A percentile compares a stretch with the other conserved stretches of the same genome.
Conservation (phyloP, 2,888 invertebrate genomes). For the Drosophila limbata region DNA sequence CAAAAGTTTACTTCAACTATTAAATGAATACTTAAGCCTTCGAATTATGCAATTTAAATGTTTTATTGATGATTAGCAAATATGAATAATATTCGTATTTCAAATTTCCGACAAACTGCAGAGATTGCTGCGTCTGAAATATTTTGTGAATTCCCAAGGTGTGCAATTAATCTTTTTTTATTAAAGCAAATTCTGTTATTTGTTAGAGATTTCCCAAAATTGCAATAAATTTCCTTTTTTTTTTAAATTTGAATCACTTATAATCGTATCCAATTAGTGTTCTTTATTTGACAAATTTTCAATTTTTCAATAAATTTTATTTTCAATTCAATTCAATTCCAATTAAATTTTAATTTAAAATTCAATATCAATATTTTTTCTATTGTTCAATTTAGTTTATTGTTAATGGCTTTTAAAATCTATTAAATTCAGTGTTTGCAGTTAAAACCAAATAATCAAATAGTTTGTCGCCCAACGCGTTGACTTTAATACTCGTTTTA, state of each 20-base stretch:
- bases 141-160: neutral
- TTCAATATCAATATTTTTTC: too few relatives aligned
- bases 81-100: too few relatives aligned
- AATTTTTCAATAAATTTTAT: too few relatives aligned
- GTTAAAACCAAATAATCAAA: slow-evolving; percentile 15
- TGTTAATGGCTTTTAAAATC: slow-evolving; percentile 9
- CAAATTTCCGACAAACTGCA: neutral
- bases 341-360: too few relatives aligned
- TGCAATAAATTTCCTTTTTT: too few relatives aligned
- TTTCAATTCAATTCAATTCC: too few relatives aligned
- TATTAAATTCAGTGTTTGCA: slow-evolving; percentile 11
- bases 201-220: neutral
- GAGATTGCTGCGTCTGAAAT: too few relatives aligned
- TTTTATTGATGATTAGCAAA: neutral
- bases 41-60: neutral
- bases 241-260: neutral
- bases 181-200: neutral
- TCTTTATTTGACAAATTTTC: neutral
- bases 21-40: neutral
- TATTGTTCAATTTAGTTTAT: neutral
- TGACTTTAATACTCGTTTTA: slow-evolving; percentile 36
- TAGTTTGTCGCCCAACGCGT: slow-evolving; percentile 20
- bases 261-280: neutral
- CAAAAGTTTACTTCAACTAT: neutral
- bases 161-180: neutral